Evolutionary conservation across 37 sponge, comb jelly and placozoan species (phyloP), one percentile per base, ranked within the genome.

Genomic region (Axinella damicornis): DNA sequence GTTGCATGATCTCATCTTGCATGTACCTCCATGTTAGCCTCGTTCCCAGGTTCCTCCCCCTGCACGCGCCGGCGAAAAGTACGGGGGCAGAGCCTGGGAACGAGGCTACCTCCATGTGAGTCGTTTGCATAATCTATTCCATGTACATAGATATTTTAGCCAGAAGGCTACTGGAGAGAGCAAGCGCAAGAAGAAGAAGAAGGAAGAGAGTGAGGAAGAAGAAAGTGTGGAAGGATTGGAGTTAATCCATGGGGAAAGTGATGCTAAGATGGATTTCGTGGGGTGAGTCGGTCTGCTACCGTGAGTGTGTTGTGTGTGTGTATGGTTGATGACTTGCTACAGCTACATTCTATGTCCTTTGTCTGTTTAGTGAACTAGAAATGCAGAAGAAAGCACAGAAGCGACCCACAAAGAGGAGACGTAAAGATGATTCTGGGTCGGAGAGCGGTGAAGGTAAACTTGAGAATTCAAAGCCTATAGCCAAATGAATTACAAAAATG

Each of bases 181-280:
- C 9, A 80, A 74, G 69, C 25, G 22, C 40, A 80, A 65, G 39
- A 80, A 79, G 66, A 64, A 53, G 31, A 63, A 72, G 65, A 70
- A 46, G 25, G 57, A 68, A n/a, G 69, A 35, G 18, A 30, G 60
- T 33, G 57, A 80, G 22, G 24, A 21, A 28, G 78, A 59, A 5
- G 73, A 72, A 30, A 69, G 65, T 59, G 89, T 53, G 46, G 46
- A 46, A 12, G 46, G 9, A 46, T 46, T 46, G 46, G 46, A 46
- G 46, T 46, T 46, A 12, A 46, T 12, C 9, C 46, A 4, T 46
- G 9, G 46, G 6, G 31, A 89, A 21, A 63, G 41, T 28, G 79
- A 38, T 41, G 33, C 36, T 55, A 28, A 71, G 36, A 78, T 86
- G 79, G 79, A 86, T 53, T 86, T 86, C 78, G 79, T 72, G 5